Evolutionary conservation across 30 jellyfish, hydroid and myxozoan species (phyloP), one percentile per base, ranked within the genome.

Genomic region (Aurelia coerulea): DNA sequence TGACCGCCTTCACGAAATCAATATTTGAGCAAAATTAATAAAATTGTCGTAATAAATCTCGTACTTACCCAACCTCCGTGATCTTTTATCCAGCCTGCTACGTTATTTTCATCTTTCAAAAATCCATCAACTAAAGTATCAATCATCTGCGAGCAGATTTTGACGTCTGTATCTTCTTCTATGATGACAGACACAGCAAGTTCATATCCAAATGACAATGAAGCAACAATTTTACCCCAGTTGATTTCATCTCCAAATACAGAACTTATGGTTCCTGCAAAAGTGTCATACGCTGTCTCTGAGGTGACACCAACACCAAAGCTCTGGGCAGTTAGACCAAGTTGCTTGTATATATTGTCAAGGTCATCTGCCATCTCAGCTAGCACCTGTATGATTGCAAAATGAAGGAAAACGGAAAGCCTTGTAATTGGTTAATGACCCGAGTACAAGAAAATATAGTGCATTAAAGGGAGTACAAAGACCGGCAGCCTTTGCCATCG

Each of bases 21-120:
- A 23, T 23, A 23, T 23, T 23, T 23, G 29, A 23, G 29, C 29
- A 23, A 23, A 23, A 23, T 23, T 23, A 23, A 23, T 23, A 23
- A 23, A 23, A 23, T 23, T 23, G 29, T 23, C 29, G 29, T 23
- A 23, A 23, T 23, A 23, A 23, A 23, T 39, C 10, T 0, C 10
- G 8, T 46, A 46, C 99, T 60, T 65, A 94, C 97, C 99, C 99
- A 94, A 0, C 99, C 99, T 16, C 99, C 99, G 1, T 88, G 88
- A n/a, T 31, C 68, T 50, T 70, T 88, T 0, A 94, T 94, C 99
- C 99, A 94, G 17, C 54, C 67, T 23, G 29, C 29, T 8, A 87
- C 97, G 49, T 89, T 85, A 63, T 80, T 80, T 75, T 84, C 97
- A 17, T 76, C 80, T 2, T 78, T 41, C 0, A 89, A 73, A 73